phyloP scores from a whole-genome alignment of 37 sponge, comb jelly and placozoan species.

The Cladorhizidae sp. region DNA sequence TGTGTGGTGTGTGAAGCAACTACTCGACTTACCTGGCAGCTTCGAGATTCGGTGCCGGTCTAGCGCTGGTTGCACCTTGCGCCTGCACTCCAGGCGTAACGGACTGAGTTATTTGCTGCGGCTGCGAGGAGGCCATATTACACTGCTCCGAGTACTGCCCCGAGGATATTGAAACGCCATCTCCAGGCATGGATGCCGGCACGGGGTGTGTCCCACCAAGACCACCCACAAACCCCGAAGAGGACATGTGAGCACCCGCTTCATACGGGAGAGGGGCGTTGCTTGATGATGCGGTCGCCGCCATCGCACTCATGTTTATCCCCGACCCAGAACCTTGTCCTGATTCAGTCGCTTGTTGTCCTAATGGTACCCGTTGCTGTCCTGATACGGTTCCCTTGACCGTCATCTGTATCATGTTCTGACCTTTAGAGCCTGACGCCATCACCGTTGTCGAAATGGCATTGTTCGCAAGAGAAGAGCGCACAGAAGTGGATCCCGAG shows the following conservation, averaged over 20 bases:
- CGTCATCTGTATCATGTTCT: neutral
- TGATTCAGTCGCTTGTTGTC: neutral
- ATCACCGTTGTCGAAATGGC: neutral
- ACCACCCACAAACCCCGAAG: neutral
- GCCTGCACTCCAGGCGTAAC: neutral
- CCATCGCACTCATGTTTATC: neutral
- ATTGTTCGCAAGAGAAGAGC: neutral
- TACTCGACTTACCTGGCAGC: neutral
- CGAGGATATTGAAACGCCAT: too few relatives aligned
- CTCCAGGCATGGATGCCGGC: too few relatives aligned
- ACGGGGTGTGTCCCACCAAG: neutral
- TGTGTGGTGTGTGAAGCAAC: too few relatives aligned
- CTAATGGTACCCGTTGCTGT: neutral
- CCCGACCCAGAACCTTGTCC: neutral
- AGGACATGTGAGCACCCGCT: neutral
- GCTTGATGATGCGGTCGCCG: neutral
- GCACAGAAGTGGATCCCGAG: neutral
- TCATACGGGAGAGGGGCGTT: neutral
- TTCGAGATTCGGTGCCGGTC: slow-evolving; percentile 7
- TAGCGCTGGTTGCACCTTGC: neutral
- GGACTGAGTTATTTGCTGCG: neutral
- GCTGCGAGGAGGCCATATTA: neutral
- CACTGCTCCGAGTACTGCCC: too few relatives aligned
- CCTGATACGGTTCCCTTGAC: neutral
- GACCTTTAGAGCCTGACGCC: neutral